Base-by-base conservation (phyloP, 1,140 invertebrate genomes). In the Catajapyx aquilonaris region DNA sequence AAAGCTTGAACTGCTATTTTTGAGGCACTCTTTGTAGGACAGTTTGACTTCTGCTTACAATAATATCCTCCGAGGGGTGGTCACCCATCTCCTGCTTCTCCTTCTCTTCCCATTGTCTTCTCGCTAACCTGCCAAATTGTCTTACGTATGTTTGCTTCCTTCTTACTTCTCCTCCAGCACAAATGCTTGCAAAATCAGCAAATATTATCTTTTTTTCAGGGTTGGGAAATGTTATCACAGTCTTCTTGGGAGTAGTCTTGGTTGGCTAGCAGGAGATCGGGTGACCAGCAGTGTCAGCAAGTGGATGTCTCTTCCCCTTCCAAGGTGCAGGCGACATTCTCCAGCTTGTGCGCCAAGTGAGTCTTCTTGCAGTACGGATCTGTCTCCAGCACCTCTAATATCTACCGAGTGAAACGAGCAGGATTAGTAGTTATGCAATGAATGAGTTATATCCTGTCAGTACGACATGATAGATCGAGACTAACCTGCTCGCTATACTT, bases 401-500 rank as follows among this genome's bases (percentile, higher is more conserved):
- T 75, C 76, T 81, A 52, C 16, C 60, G 57, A 46, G 39, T 34
- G 36, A 30, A 37, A 25, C 42, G 34, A 32, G 18, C 32, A 34
- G 38, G 41, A 40, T 17, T 4, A 35, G 20, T 15, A 10, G 10
- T 36, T 36, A 9, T 7, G 11, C 9, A 16, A 36, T 36, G 9
- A 28, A 22, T 20, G 5, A 37, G 10, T 35, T 34, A 2, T 18
- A 41, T 37, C 28, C 15, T 11, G 31, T 30, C 20, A 37, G 34
- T 31, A 40, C 33, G 22, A 31, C 19, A n/a, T 18, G 10, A 37
- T 22, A 20, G 4, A 38, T 35, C 17, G 23, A 46, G 44, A 63
- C 63, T 69, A 61, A 90, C 83, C 68, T 80, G 76, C 60, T 84
- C 81, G 61, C 78, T 77, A 61, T 91, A 91, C 64, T 87, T 88